Conservation (phyloP, 1,140 invertebrate genomes). For the Goniozus legneri region DNA sequence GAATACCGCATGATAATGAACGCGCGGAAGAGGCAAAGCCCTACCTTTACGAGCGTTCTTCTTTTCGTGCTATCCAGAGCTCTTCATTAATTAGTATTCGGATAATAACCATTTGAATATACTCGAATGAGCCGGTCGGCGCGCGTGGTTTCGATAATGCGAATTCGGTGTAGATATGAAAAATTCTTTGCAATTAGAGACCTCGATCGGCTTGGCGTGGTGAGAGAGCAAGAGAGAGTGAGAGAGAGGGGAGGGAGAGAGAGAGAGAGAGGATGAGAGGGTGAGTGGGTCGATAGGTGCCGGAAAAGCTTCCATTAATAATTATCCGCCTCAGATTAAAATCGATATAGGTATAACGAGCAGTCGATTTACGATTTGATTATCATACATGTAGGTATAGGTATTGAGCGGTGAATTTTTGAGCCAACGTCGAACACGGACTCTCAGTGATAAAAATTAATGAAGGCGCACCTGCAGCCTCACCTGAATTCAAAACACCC, state of each 20-base stretch:
- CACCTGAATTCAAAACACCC: slow-evolving; percentile 18
- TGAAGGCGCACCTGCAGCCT: slow-evolving; percentile 23
- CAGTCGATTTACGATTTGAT: slow-evolving; percentile 30
- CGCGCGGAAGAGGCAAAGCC: no score
- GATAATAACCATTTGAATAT: slow-evolving; percentile 23
- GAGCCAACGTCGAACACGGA: slow-evolving; percentile 23
- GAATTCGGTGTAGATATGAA: slow-evolving; percentile 27
- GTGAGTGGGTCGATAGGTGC: background rate
- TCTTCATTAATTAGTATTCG: slow-evolving; percentile 33
- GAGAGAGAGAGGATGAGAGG: background rate
- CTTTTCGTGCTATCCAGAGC: no score
- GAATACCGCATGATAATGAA: no score
- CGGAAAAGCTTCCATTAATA: slow-evolving; percentile 3
- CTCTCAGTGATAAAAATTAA: slow-evolving; percentile 29
- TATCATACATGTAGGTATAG: no score
- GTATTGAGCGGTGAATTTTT: slow-evolving; percentile 31
- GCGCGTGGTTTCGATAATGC: slow-evolving; percentile 20
- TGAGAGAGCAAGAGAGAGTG: no score
- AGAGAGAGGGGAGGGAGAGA: no score
- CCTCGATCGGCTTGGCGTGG: background rate
- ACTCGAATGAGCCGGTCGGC: slow-evolving; percentile 14
- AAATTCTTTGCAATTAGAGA: slow-evolving; percentile 35
- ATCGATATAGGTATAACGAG: slow-evolving; percentile 13
- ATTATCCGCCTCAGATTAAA: slow-evolving; percentile 20
- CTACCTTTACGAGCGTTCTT: no score